A percentile compares a stretch with the other conserved stretches of the same genome.
phyloP scores from a whole-genome alignment of 2,797 vertebrate genomes.

The Micropoecilia bifurca region DNA sequence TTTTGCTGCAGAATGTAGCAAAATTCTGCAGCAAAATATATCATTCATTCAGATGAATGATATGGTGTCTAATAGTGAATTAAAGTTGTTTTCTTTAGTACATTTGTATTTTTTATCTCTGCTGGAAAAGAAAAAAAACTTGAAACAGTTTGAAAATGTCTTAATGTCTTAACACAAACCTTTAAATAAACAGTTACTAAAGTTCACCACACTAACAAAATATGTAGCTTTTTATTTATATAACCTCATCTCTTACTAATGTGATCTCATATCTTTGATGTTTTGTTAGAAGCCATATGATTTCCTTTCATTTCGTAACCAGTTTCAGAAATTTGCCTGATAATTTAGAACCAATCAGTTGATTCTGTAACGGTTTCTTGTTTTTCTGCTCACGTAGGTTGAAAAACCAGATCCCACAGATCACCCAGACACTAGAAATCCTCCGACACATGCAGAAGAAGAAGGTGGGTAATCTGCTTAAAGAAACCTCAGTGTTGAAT shows the following conservation, averaged over 20 bases:
- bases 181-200: background rate
- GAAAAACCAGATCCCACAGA: conserved; percentile 98
- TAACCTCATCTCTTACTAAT: background rate
- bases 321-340: background rate
- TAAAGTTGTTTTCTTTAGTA: too few relatives aligned
- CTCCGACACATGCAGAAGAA: conserved; percentile 99
- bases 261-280: background rate
- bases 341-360: background rate
- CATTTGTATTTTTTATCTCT: too few relatives aligned
- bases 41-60: too few relatives aligned
- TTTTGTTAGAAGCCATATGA: background rate
- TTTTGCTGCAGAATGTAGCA: too few relatives aligned
- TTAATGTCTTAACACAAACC: too few relatives aligned
- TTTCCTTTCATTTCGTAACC: background rate
- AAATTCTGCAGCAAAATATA: too few relatives aligned
- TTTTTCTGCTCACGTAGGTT: conserved; percentile 79
- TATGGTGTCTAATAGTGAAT: too few relatives aligned
- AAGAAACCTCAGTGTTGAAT: background rate
- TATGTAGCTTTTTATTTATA: background rate
- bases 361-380: background rate
- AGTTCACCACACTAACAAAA: background rate
- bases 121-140: too few relatives aligned
- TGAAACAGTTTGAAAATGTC: too few relatives aligned
- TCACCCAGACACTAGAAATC: conserved; percentile 98
- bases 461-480: conserved; percentile 81